Evolutionary conservation across 2,888 invertebrate genomes (phyloP), one percentile per base, ranked within the genome.

Genomic region (Apamea epomidion): DNA sequence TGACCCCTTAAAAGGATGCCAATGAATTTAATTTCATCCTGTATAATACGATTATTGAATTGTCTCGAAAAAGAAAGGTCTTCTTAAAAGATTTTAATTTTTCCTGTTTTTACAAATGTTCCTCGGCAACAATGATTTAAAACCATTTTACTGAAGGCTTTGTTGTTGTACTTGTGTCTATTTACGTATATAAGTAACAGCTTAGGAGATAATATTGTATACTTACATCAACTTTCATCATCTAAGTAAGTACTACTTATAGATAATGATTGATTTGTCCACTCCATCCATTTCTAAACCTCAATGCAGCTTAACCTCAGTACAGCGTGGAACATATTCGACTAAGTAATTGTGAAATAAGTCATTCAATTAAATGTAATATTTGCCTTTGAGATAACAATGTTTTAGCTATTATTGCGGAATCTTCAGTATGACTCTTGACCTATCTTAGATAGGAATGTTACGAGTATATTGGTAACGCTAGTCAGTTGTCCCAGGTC

Each of bases 371-470:
- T 72, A 77, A 37, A 73, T 12, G 37, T 37, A 48, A 6, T 54
- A 54, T 79, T 69, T 69, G n/a, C 32, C 18, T 71, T 65, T 51
- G 25, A 83, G 76, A 81, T 78, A 85, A 45, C 16, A 32, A 58
- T 70, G 64, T 68, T 84, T 80, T 51, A 77, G 18, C 64, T 71
- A 87, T 64, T 78, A 75, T 42, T 51, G 58, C 68, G n/a, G 74
- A 62, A 72, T 75, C 12, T 64, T 67, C 69, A 79, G 82, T 67
- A 58, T 21, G 65, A 65, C 74, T 82, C 62, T 78, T 89, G 85
- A 89, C 80, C 83, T 71, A 25, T 45, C 4, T 12, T 4, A 62
- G 86, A 85, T 88, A 86, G 77, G 51, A 60, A 25, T 29, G 18
- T 65, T 21, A 25, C 21, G 25, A 14, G 1, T 29, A 48, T 3